Conservation (phyloP, 2,888 invertebrate genomes). For the Ariolimax columbianus region DNA sequence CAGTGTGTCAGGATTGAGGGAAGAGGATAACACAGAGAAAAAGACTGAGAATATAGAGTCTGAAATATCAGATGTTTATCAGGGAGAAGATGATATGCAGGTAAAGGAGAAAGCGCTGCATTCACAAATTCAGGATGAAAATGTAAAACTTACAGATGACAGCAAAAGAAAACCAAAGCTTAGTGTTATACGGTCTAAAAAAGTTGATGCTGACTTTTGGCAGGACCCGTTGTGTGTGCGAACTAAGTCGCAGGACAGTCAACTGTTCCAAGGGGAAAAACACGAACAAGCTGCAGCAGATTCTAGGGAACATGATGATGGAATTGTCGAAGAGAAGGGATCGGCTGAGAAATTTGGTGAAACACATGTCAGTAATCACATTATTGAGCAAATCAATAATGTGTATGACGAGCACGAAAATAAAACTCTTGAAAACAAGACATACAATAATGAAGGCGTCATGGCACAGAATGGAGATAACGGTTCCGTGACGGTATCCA, state of each 20-base stretch:
- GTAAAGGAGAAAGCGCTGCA: not conserved
- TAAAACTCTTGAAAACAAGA: not conserved
- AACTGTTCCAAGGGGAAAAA: not conserved
- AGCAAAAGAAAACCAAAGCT: too few relatives aligned
- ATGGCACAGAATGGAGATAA: not conserved
- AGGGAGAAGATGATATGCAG: not conserved
- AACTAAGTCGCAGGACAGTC: not conserved
- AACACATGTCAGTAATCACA: not conserved
- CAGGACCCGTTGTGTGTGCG: constrained; percentile 30
- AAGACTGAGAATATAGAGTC: not conserved
- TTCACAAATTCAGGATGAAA: not conserved
- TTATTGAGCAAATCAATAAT: not conserved
- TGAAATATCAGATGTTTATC: not conserved
- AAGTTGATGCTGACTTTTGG: not conserved
- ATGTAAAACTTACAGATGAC: not conserved
- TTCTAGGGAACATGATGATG: not conserved
- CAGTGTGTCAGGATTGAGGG: not conserved
- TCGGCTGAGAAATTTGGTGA: not conserved
- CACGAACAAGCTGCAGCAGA: not conserved
- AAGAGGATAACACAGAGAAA: not conserved
- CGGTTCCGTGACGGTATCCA: too few relatives aligned
- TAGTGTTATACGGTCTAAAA: not conserved
- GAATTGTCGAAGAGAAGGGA: not conserved
- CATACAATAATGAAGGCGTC: not conserved
- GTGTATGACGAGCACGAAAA: not conserved